These are phyloP conservation scores for Gallinago paraguaiae DNA, from an alignment of 2,113 vertebrate species.

Conservation along the genomic window DNA sequence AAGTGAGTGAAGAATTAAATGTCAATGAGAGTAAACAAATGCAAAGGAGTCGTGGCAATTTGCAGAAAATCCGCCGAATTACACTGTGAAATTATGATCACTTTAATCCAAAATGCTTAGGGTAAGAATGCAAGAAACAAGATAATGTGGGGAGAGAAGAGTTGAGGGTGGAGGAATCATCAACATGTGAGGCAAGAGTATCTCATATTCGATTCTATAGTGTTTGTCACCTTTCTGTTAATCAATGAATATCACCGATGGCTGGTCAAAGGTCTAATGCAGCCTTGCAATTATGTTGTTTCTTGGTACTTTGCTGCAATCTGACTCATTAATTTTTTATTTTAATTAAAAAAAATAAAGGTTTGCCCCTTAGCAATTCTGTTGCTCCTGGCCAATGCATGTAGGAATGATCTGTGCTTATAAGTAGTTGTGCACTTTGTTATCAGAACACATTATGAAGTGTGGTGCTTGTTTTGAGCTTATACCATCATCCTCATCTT, in stretches of 20 bases:
- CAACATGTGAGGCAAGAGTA: fast-evolving
- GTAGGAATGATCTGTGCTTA: not conserved
- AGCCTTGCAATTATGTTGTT: not conserved
- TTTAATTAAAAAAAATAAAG: not conserved
- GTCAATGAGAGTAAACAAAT: not conserved
- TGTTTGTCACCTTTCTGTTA: not conserved
- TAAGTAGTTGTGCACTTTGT: not conserved
- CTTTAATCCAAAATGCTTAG: not conserved
- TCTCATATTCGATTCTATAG: not conserved
- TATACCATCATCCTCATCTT: not conserved
- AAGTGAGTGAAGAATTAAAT: not conserved
- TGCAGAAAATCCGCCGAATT: not conserved
- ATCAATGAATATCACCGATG: fast-evolving
- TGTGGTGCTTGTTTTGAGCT: not conserved
- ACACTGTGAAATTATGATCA: not conserved
- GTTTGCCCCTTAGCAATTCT: not conserved
- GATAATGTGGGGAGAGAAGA: not conserved
- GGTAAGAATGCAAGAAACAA: not conserved
- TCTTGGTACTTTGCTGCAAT: not conserved
- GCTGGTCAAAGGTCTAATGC: not conserved
- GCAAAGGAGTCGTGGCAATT: not conserved
- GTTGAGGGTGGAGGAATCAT: not conserved
- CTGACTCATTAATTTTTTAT: not conserved
- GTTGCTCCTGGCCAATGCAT: not conserved
- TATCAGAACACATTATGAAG: not conserved